Evolutionary conservation across 2,888 invertebrate genomes (phyloP).

Genomic region (Sussaba pulchella): DNA sequence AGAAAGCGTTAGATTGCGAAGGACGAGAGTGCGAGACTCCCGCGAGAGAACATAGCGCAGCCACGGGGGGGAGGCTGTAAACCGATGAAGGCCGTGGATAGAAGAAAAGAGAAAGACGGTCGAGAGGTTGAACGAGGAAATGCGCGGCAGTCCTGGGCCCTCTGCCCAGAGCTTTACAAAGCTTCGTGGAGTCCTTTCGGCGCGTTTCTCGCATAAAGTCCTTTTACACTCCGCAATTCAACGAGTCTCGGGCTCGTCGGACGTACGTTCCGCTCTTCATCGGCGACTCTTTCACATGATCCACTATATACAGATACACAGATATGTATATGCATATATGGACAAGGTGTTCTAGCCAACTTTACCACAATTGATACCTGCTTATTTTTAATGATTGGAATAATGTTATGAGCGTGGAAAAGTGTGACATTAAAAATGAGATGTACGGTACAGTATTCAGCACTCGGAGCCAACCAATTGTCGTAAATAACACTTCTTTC

Average conservation of each 20-base stretch:
- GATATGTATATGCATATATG: background rate
- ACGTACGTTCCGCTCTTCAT: slow-evolving; percentile 44
- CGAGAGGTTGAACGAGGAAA: slow-evolving; percentile 29
- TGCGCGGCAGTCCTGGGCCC: slow-evolving; percentile 27
- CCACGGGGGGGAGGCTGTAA: slow-evolving; percentile 36
- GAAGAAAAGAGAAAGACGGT: slow-evolving; percentile 39
- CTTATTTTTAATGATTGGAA: too few relatives aligned
- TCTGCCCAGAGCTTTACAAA: slow-evolving; percentile 57
- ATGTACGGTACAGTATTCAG: too few relatives aligned
- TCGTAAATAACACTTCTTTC: too few relatives aligned
- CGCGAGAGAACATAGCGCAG: background rate
- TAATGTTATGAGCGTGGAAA: too few relatives aligned
- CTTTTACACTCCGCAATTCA: slow-evolving; percentile 50
- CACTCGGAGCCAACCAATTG: too few relatives aligned
- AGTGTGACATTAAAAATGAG: too few relatives aligned
- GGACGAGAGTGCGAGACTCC: slow-evolving; percentile 25
- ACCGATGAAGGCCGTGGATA: slow-evolving; percentile 37
- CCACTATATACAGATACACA: too few relatives aligned
- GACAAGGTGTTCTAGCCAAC: too few relatives aligned
- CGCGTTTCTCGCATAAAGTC: slow-evolving; percentile 51
- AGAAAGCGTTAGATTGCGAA: slow-evolving; percentile 69
- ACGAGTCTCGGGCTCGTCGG: slow-evolving; percentile 31
- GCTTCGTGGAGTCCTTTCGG: slow-evolving; percentile 45
- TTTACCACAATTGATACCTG: too few relatives aligned
- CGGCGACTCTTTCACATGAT: slow-evolving; percentile 46